Conservation (phyloP, 2,113 vertebrate genomes). For the Callospermophilus lateralis region DNA sequence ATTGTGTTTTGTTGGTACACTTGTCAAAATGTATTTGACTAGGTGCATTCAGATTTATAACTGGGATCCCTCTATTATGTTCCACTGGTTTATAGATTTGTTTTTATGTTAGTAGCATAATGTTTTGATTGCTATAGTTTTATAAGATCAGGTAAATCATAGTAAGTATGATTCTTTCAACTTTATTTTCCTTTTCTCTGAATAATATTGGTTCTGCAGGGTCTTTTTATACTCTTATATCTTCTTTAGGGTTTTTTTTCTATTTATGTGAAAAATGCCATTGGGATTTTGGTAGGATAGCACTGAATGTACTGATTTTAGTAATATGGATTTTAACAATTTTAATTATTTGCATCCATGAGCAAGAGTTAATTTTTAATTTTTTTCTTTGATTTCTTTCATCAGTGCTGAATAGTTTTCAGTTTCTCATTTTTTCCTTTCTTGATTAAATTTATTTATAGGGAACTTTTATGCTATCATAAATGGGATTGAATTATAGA, state of each 20-base stretch:
- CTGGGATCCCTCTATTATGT: not conserved
- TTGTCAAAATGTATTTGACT: not conserved
- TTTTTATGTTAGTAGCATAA: not conserved
- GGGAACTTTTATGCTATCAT: not conserved
- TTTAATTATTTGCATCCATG: not conserved
- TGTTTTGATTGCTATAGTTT: not conserved
- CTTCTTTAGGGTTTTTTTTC: not conserved
- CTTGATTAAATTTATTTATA: not conserved
- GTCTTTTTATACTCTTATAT: not conserved
- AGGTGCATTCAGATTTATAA: not conserved
- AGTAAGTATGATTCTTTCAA: not conserved
- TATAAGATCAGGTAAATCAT: not conserved
- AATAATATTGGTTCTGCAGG: not conserved
- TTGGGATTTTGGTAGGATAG: not conserved
- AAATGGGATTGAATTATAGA: not conserved
- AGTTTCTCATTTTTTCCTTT: no score
- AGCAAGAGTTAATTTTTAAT: not conserved
- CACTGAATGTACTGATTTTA: not conserved
- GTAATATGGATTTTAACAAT: not conserved
- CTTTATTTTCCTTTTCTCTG: not conserved
- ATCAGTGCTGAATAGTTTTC: no score
- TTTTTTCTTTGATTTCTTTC: no score
- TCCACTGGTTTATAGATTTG: no score
- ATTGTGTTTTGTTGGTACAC: not conserved
- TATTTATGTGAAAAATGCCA: not conserved